Percentiles rank a stretch among this genome's conserved stretches.
Evolutionary conservation across 2,888 invertebrate species (phyloP).

Genomic region (Oligia fasciuncula): DNA sequence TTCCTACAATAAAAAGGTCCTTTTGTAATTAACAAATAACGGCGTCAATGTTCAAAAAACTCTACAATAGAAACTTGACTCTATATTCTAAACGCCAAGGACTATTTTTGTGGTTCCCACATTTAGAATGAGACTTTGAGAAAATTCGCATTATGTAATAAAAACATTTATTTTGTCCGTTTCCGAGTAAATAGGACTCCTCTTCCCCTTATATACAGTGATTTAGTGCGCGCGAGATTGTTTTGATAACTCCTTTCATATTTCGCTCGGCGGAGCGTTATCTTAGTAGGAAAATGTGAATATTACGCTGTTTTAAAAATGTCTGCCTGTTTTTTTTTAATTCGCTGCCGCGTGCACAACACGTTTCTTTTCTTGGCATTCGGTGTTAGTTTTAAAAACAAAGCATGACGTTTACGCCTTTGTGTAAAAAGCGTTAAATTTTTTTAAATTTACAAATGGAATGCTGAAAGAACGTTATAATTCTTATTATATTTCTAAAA

Average conservation of each 20-base stretch:
- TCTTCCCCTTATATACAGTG: slow-evolving; percentile 89
- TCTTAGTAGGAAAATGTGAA: slow-evolving; percentile 86
- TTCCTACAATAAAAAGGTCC: slow-evolving; percentile 58
- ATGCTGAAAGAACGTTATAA: slow-evolving; percentile 39
- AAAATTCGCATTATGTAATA: slow-evolving; percentile 89
- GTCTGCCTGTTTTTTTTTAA: slow-evolving; percentile 68
- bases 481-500: slow-evolving; percentile 30
- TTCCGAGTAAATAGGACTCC: slow-evolving; percentile 88
- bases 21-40: slow-evolving; percentile 63
- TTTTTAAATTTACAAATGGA: slow-evolving; percentile 67
- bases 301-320: slow-evolving; percentile 79
- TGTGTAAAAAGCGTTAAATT: slow-evolving; percentile 59
- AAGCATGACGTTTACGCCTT: slow-evolving; percentile 60
- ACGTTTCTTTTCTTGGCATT: slow-evolving; percentile 74
- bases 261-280: slow-evolving; percentile 87
- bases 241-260: slow-evolving; percentile 89
- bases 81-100: slow-evolving; percentile 67
- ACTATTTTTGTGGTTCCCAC: slow-evolving; percentile 61
- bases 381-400: slow-evolving; percentile 71
- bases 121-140: slow-evolving; percentile 83
- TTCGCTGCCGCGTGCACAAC: slow-evolving; percentile 57
- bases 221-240: slow-evolving; percentile 89
- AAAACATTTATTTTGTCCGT: slow-evolving; percentile 90
- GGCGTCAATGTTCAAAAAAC: slow-evolving; percentile 59
- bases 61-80: slow-evolving; percentile 68